These are phyloP conservation scores for Drosophila takahashii DNA, from an alignment of 1,140 invertebrate genomes.

Conservation along the genomic window DNA sequence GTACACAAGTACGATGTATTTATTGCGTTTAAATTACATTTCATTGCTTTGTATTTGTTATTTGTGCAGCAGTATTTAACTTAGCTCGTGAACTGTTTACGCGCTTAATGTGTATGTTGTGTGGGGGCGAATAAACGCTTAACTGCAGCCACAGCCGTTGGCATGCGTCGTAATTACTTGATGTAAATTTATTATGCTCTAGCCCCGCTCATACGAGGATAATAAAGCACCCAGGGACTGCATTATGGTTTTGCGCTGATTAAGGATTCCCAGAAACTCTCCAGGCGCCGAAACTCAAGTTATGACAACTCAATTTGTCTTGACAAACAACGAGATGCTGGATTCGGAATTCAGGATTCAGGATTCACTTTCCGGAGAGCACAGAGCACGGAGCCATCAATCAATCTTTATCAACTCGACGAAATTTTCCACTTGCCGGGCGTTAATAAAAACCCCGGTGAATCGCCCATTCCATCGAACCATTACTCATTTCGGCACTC, in stretches of 20 bases:
- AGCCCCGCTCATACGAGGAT: constrained; percentile 3
- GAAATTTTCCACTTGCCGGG: constrained; percentile 67
- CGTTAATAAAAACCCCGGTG: constrained; percentile 61
- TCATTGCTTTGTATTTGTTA: constrained; percentile 64
- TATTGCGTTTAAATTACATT: constrained; percentile 64
- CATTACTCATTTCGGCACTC: constrained; percentile 62
- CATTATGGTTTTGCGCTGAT: constrained; percentile 12
- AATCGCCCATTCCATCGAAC: constrained; percentile 16
- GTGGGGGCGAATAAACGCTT: constrained; percentile 44
- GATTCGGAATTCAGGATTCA: constrained; percentile 15
- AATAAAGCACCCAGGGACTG: constrained; percentile 18
- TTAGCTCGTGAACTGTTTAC: constrained; percentile 66
- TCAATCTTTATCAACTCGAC: constrained; percentile 74
- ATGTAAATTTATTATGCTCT: constrained; percentile 44
- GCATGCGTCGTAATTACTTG: constrained; percentile 27
- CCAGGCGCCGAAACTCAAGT: constrained; percentile 36
- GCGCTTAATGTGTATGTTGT: constrained; percentile 39
- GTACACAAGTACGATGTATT: constrained; percentile 10
- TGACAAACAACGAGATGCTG: constrained; percentile 29
- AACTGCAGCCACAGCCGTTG: constrained; percentile 48
- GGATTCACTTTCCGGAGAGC: constrained; percentile 1
- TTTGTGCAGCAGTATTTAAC: constrained; percentile 76
- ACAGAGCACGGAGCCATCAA: constrained; percentile 44
- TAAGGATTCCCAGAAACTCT: constrained; percentile 17
- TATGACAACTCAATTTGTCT: constrained; percentile 79